Evolutionary conservation across 1,140 invertebrate genomes (phyloP), one percentile per base, ranked within the genome.

Genomic region (Penaeus vannamei): DNA sequence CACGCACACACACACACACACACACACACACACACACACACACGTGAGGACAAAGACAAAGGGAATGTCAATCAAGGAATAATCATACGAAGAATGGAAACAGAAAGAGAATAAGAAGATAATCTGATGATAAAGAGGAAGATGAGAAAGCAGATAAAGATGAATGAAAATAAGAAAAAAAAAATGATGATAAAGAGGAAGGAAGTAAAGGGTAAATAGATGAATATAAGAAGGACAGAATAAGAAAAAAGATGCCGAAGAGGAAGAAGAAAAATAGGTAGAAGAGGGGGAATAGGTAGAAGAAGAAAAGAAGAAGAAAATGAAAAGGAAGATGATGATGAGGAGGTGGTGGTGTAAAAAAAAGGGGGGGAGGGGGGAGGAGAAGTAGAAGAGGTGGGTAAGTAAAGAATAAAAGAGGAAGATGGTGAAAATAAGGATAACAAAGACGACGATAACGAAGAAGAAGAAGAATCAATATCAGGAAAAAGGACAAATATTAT

Each of bases 211-310:
- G 62, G n/a, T 17, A 64, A n/a, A 64, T 17, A 64, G 62, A 64
- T 17, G n/a, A n/a, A 64, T 17, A 64, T 17, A 64, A n/a, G n/a
- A n/a, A 64, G 62, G n/a, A n/a, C 17, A n/a, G n/a, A n/a, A 64
- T 17, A 64, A n/a, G n/a, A n/a, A 64, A n/a, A 64, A n/a, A 64
- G 62, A 64, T 17, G n/a, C 17, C 17, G 17, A 64, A n/a, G 62
- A n/a, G 62, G 62, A 64, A n/a, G 62, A n/a, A 64, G 62, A 64
- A 64, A 64, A 64, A 64, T 17, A n/a, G 62, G 62, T n/a, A 64
- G n/a, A 64, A 64, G 62, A n/a, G 62, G 62, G n/a, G n/a, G 62
- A n/a, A 64, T n/a, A 64, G 62, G 62, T 19, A 64, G 17, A 19
- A 19, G n/a, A 19, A 64, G 17, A 64, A 17, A 64, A 17, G n/a